Evolutionary conservation across 2,113 vertebrate species (phyloP), one percentile per base, ranked within the genome.

Genomic region (Riparia riparia): DNA sequence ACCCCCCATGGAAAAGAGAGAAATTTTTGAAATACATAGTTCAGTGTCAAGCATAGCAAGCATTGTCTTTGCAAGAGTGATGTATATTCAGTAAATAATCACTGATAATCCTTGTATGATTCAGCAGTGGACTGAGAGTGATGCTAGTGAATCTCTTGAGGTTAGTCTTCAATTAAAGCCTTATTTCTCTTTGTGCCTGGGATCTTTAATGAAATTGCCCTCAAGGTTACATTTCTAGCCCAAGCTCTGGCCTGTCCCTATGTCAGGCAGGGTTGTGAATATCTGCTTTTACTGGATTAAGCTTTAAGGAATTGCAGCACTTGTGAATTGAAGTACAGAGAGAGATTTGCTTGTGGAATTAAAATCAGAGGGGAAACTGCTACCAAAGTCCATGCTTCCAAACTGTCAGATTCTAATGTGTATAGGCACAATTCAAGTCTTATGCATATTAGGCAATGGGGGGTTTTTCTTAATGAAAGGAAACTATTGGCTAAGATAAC

Each of bases 331-430:
- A 53, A 86, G 28, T 7, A 28, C 4, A 2, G 79, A 49, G 21
- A 54, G 68, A 69, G 69, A 78, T 96, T 97, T 95, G 39, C 61
- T 64, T 45, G 80, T 10, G 18, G 80, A 80, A 79, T 96, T 96
- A 93, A 97, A 95, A 72, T 65, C n/a, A 3, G 72, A 72, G 83
- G 70, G 93, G 91, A 93, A 96, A 76, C 57, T 57, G 34, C 93
- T 92, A 63, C 69, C 53, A 2, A 90, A 76, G 78, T 87, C 76
- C 85, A 47, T 4, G 6, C 58, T 97, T 96, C 87, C 89, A 90
- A 91, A 85, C 34, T 72, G 25, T 79, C 64, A 93, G 37, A 60
- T 95, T 47, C 24, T 17, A 15, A 63, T 76, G 76, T 92, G 95
- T 95, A 78, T 32, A 7, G 53, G 78, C 88, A 84, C 85, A 73